A percentile compares a stretch with the other conserved stretches of the same genome.
These are phyloP conservation scores for Stichopus horrens DNA, from an alignment of 53 echinoderm and acorn worm species.

Conservation along the genomic window DNA sequence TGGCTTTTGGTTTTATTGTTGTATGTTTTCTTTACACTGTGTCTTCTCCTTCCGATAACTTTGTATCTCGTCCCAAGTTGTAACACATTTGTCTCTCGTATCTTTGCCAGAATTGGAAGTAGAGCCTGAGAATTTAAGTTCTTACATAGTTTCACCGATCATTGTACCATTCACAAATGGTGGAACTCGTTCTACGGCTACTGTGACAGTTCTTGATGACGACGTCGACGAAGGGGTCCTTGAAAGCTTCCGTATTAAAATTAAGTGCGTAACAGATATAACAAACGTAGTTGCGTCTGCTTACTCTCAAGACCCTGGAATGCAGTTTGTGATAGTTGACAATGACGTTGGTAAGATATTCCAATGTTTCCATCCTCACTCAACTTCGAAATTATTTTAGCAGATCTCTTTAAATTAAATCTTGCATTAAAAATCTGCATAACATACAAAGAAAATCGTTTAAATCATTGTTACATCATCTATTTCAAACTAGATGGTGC, in stretches of 20 bases:
- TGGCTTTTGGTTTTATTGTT: too few species aligned
- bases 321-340: conserved; percentile 22
- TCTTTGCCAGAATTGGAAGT: conserved; percentile 19
- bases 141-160: conserved; percentile 26
- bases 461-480: too few species aligned
- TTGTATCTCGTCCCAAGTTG: too few species aligned
- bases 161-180: neutral
- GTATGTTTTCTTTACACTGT: too few species aligned
- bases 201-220: conserved; percentile 31
- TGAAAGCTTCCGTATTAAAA: conserved; percentile 18
- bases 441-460: too few species aligned
- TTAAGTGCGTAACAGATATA: neutral
- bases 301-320: neutral
- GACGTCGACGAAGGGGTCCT: conserved; percentile 8
- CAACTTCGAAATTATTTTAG: too few species aligned
- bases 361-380: too few species aligned
- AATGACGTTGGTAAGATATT: conserved; percentile 16
- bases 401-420: too few species aligned
- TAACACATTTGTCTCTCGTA: neutral
- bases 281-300: neutral
- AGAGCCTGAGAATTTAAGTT: neutral
- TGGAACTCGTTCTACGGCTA: neutral
- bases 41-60: too few species aligned
- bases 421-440: too few species aligned
- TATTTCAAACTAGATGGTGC: too few species aligned